Evolutionary conservation across 1,140 invertebrate genomes (phyloP), one percentile per base, ranked within the genome.

Genomic region (Drosophila pseudoobscura): DNA sequence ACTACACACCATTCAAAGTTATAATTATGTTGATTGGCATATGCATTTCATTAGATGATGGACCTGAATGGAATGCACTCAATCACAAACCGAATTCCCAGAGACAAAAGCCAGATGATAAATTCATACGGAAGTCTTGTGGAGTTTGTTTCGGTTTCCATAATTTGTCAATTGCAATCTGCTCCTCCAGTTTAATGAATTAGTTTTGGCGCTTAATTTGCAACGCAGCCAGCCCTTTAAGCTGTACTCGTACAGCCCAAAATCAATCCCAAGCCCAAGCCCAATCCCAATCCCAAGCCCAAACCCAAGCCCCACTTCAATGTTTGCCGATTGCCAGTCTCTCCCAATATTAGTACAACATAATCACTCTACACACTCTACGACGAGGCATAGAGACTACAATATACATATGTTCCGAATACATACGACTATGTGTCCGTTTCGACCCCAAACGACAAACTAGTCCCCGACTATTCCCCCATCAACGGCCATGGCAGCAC

Each of bases 21-120:
- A 63, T 64, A 69, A 79, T 79, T 74, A 69, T 59, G 69, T 57
- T 73, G 51, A 60, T 74, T 60, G 59, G 26, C 50, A 60, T 71
- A 49, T 71, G 41, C 56, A 71, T 71, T 77, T 60, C 46, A 76
- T 76, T 60, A 52, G 39, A 57, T 75, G 55, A 60, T 55, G 53
- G 53, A 44, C 26, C 17, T n/a, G 55, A n/a, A 35, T 35, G 43
- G 9, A 45, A 31, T 62, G 39, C 51, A 56, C 69, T 69, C 47
- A 26, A 74, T 60, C 49, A 66, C 52, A 50, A 44, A 29, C 62
- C 24, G 29, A 66, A 54, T 11, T 13, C 26, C 29, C 31, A 29
- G 17, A 13, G 29, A 58, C n/a, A 35, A 35, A 11, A 13, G 17
- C 11, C 22, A 45, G 5, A 13, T 45, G 11, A 5, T 26, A 11